Evolutionary conservation across 2,113 vertebrate species (phyloP), one percentile per base, ranked within the genome.

Genomic region (Ascaphus truei): DNA sequence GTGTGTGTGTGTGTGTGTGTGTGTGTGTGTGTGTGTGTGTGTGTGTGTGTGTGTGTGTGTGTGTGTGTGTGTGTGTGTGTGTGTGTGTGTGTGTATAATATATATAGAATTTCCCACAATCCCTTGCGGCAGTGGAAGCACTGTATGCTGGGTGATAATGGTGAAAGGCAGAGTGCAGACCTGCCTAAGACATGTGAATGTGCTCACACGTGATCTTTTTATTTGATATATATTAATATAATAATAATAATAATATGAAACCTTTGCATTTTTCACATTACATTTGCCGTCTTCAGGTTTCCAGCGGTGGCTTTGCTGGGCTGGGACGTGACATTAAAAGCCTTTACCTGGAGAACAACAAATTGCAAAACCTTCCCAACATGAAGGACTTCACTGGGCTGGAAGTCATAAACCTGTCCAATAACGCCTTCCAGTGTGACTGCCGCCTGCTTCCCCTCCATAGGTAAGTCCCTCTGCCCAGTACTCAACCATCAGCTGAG

Each of bases 331-430:
- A 76, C 12, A 77, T 98, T 31, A 92, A 78, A 80, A 95, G 89
- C 77, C 88, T 99, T 4, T 82, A 93, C 57, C 75, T 99, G 71
- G 95, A 98, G 73, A 87, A 84, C 12, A 99, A 99, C 83, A 89
- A 83, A 62, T 88, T 98, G 63, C 87, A 80, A 65, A 81, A 81
- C 36, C 68, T 95, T 37, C 95, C 95, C 0, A 55, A 88, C 68
- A 76, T 95, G 73, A 79, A 73, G 5, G 68, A 77, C 4, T 86
- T 98, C 75, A 88, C 82, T 0, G 83, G 85, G 52, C 80, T 98
- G 73, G 94, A 97, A 72, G 92, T 94, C 74, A 88, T 98, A 52
- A 95, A 95, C 79, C 87, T 99, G 74, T 86, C 88, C 0, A 86
- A 92, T 8, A 93, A 98, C 52, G 93, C 95, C 43, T 90, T 98